Evolutionary conservation across 2,113 vertebrate species (phyloP), one percentile per base, ranked within the genome.

Genomic region (Chaetodon auriga): DNA sequence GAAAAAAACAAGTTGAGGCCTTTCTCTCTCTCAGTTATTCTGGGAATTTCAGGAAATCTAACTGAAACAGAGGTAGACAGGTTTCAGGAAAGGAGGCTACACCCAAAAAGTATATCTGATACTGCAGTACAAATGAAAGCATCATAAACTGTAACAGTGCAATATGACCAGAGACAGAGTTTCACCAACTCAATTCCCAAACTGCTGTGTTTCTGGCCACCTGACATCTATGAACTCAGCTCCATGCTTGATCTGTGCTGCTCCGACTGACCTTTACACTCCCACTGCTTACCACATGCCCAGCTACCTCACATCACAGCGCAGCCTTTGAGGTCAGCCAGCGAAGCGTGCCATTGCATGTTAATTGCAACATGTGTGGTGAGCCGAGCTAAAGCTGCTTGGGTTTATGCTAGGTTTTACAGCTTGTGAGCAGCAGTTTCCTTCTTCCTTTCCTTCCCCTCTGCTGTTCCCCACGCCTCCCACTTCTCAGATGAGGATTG

Each of bases 331-430:
- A 93, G 89, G 82, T 80, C 61, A 1, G n/a, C 87, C 81, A 68
- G 84, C 57, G 23, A 72, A 81, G 89, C 85, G 55, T 87, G 86
- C 86, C 57, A 19, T 85, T 84, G 87, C 92, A 90, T 88, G 89
- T 90, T 93, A 91, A 92, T 90, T 88, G 81, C 87, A 89, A 92
- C 87, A 92, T 60, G 89, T 89, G 90, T 87, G 89, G 88, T 80
- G 88, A 89, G 82, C 68, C 38, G 74, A 83, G 81, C 79, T 70
- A 54, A 89, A 90, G 87, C 88, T 36, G 81, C 78, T 23, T n/a
- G 78, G 68, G 86, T 89, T 94, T 91, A 90, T 80, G 83, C 70
- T 76, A 82, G 69, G 35, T 91, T 93, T 92, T 79, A 90, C 85
- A 85, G 89, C 86, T 88, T 64, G 81, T 83, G 85, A 90, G 85